A percentile compares a stretch with the other conserved stretches of the same genome.
Conservation (phyloP, 2,113 vertebrate species). For the Donacobius atricapilla region DNA sequence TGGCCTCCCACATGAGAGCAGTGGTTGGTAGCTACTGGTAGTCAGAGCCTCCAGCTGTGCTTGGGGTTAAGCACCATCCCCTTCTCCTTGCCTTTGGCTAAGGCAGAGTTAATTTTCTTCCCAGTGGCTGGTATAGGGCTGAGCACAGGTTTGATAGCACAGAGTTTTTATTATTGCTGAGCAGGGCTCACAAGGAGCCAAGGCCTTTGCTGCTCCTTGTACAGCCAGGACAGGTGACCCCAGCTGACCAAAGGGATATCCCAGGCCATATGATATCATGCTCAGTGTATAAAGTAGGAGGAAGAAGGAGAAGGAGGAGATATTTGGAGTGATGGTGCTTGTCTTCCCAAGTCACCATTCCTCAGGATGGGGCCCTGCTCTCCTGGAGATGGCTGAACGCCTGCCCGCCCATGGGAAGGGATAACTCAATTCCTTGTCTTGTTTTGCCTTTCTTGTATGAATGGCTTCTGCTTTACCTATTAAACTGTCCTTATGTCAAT, state of each 20-base stretch:
- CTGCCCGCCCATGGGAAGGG: neutral
- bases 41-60: neutral
- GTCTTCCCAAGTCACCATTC: neutral
- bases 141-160: neutral
- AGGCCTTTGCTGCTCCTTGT: neutral
- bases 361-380: too few species aligned
- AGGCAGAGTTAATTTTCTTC: neutral
- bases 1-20: neutral
- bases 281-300: neutral
- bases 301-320: neutral
- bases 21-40: neutral
- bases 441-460: neutral
- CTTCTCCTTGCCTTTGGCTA: neutral
- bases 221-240: neutral
- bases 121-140: neutral
- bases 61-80: neutral
- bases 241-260: neutral
- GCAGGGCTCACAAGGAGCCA: neutral
- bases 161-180: neutral
- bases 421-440: neutral
- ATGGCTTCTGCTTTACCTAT: neutral
- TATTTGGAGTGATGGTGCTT: neutral
- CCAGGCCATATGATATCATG: neutral
- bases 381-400: neutral
- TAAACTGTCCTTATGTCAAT: neutral